Conservation (phyloP, 2,113 vertebrate genomes). For the Condylura cristata region DNA sequence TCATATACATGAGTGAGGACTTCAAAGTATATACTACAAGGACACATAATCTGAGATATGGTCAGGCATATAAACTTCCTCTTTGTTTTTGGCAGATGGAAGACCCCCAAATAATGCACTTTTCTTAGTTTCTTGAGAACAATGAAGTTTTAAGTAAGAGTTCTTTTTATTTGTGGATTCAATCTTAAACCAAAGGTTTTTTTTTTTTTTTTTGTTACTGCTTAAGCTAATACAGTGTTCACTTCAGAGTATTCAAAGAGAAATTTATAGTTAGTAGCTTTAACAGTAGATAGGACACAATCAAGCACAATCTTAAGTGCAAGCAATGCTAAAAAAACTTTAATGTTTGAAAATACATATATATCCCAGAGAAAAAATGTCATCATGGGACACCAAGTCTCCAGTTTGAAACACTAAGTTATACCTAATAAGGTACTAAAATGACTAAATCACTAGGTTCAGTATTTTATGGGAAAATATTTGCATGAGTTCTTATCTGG, state of each 20-base stretch:
- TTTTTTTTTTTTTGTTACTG: conserved; percentile 43
- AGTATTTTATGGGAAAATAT: background rate
- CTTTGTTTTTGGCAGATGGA: background rate
- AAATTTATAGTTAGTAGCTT: conserved; percentile 18
- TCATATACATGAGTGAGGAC: background rate
- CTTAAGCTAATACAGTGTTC: background rate
- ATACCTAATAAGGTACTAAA: conserved; percentile 1
- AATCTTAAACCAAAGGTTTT: background rate
- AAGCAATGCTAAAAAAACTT: conserved; percentile 15
- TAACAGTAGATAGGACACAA: background rate
- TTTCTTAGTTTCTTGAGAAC: background rate
- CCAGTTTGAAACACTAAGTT: background rate
- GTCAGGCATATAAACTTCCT: background rate
- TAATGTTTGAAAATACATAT: background rate
- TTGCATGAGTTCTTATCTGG: conserved; percentile 10
- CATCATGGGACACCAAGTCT: background rate
- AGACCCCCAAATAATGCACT: background rate
- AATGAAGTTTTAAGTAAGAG: background rate
- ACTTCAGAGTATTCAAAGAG: conserved; percentile 17
- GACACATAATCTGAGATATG: background rate
- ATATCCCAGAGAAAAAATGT: background rate
- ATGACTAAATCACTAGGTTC: background rate
- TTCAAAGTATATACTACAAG: conserved; percentile 33
- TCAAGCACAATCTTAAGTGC: conserved; percentile 15
- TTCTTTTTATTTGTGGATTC: background rate